Evolutionary conservation across 2,113 vertebrate species (phyloP), one percentile per base, ranked within the genome.

Genomic region (Festucalex cinctus): DNA sequence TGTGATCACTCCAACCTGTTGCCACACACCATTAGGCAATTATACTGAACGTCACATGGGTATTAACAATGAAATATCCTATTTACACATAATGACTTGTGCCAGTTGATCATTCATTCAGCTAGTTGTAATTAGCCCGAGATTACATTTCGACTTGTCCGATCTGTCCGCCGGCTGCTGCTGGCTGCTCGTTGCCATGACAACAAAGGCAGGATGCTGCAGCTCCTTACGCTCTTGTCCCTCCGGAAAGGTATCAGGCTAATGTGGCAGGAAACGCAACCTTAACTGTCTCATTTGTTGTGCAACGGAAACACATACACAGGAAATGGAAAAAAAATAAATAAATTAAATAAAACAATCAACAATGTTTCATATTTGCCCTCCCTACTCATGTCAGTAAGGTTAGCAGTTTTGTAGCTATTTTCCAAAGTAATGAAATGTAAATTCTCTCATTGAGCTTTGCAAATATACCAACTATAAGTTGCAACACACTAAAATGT

Each of bases 221-320:
- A 70, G 85, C 80, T 83, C 76, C 68, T 71, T 82, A 68, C 64
- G 53, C 63, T 69, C 19, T 66, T 19, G 49, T 85, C 80, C 79
- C 87, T 81, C 76, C 73, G 83, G 88, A 88, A 84, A 88, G 76
- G 73, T 73, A 81, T 84, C 78, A 76, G 80, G 62, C 81, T 90
- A 91, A 90, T 89, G 88, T 89, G 82, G 85, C 73, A 60, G 76
- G 80, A 90, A 90, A 89, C 82, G 75, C 78, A 83, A 75, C 77
- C 82, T 88, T 88, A 87, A 80, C 83, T 56, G 62, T 75, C 70
- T 86, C 68, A 71, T 86, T 87, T 17, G n/a, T 41, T 66, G 60
- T 63, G 70, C 65, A 75, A 41, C 54, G 43, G 61, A 57, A 14
- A 26, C 24, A 63, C 65, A 66, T 60, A 63, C 60, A 69, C 58